Evolutionary conservation across 2,888 invertebrate genomes (phyloP).

Genomic region (Acronicta psi): DNA sequence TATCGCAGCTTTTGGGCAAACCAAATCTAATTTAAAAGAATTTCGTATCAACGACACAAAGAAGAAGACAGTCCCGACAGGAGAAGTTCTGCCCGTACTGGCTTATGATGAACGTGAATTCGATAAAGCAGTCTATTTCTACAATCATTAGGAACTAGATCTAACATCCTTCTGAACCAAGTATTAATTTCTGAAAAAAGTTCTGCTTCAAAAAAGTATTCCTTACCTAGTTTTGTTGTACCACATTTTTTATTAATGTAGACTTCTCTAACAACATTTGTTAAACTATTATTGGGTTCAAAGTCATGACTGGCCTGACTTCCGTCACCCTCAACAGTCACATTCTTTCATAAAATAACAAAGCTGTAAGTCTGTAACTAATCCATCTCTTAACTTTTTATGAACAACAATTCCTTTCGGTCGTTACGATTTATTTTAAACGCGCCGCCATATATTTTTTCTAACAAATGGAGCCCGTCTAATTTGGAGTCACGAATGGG

Average conservation of each 20-base stretch:
- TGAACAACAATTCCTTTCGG: constrained; percentile 39
- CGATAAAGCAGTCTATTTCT: no score
- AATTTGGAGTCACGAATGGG: constrained; percentile 52
- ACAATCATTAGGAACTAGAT: no score
- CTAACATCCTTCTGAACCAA: no score
- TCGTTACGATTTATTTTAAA: constrained; percentile 45
- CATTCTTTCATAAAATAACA: constrained; percentile 11
- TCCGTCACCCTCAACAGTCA: constrained; percentile 13
- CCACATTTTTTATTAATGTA: not conserved
- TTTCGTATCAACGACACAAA: no score
- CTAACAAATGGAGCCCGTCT: constrained; percentile 24
- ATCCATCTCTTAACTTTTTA: constrained; percentile 50
- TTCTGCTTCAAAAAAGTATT: no score
- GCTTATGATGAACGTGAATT: no score
- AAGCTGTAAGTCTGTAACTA: constrained; percentile 39
- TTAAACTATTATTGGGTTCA: not conserved
- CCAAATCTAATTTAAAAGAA: no score
- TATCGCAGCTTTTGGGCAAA: no score
- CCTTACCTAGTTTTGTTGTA: not conserved
- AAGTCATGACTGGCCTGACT: constrained; percentile 8
- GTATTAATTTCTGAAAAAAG: no score
- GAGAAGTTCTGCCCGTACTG: no score
- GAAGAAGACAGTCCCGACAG: no score
- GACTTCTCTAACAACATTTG: not conserved
- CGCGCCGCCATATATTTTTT: constrained; percentile 42